Base-by-base conservation (phyloP, 2,797 vertebrate genomes). In the Rhabdomys pumilio region DNA sequence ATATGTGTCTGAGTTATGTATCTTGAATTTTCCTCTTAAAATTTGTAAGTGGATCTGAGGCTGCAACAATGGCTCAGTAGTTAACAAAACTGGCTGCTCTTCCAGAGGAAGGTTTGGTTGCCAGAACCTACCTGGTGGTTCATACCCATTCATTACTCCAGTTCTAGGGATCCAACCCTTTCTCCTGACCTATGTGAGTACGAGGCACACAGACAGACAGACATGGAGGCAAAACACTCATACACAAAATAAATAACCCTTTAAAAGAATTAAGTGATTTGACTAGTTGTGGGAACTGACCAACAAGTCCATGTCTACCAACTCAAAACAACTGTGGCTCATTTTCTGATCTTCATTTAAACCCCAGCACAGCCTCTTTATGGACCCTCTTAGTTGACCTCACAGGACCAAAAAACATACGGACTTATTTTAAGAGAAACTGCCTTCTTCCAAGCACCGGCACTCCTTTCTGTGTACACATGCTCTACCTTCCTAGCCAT, bases 1-100 rank as follows among this genome's bases (percentile, higher is more conserved):
- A 75, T 87, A 84, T 83, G 26, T 55, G 61, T 67, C 61, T 76
- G 93, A 44, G 13, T 82, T 76, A 22, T 55, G 29, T 57, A 67
- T 91, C 93, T 80, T 89, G 83, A 95, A 89, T 63, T 93, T 91
- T 89, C 93, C 82, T 96, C 82, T 85, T 82, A 34, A 63, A 93
- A 94, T 3, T 76, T 57, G 77, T 47, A 69, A 92, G 53, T 47
- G 55, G 90, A 50, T 93, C 47, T 73, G 26, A 24, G 50, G n/a
- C n/a, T 88, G 67, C 2, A 88, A n/a, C 29, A 55, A 38, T 41
- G 24, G 69, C 86, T 22, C 14, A 57, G 85, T 14, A 73, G 50
- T 75, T 73, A 59, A 44, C 26, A 75, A 50, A n/a, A 72, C 22
- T 55, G 50, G 47, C 29, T 72, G 34, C 34, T 55, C 47, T 72